Conservation (phyloP, 37 sponge, comb jelly and placozoan genomes). For the Diacarnus erythraeanus region DNA sequence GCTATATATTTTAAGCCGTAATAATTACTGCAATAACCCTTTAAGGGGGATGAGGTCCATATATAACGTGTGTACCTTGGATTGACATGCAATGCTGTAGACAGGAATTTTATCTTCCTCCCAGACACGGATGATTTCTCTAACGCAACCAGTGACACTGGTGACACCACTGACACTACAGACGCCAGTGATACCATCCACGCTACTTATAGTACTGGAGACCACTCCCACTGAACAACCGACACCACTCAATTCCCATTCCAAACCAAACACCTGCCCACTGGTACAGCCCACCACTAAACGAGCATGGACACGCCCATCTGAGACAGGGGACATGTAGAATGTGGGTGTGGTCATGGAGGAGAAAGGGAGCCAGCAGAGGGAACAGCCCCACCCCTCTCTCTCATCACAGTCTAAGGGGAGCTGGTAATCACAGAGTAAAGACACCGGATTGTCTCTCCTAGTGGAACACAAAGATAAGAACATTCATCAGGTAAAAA, state of each 20-base stretch:
- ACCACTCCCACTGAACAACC: not conserved
- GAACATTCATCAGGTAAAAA: no score
- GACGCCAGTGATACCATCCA: not conserved
- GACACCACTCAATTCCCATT: not conserved
- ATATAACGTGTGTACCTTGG: not conserved
- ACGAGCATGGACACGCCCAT: not conserved
- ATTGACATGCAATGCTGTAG: constrained; percentile 18
- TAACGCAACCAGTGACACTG: not conserved
- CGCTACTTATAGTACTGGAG: not conserved
- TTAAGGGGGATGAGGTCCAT: not conserved
- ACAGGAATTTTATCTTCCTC: constrained; percentile 22
- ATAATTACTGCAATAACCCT: no score
- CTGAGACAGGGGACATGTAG: not conserved
- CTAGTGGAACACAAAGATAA: no score
- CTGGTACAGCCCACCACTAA: not conserved
- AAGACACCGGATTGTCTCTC: not conserved
- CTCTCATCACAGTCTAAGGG: not conserved
- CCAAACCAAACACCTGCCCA: not conserved
- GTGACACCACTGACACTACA: not conserved
- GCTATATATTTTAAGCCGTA: no score
- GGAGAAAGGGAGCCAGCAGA: not conserved
- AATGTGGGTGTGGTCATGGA: constrained; percentile 16
- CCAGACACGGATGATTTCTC: constrained; percentile 6
- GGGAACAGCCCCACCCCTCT: constrained; percentile 10
- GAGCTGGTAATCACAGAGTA: constrained; percentile 5